A percentile compares a stretch with the other conserved stretches of the same genome.
Evolutionary conservation across 2,888 invertebrate species (phyloP).

Genomic region (Clanis bilineata): DNA sequence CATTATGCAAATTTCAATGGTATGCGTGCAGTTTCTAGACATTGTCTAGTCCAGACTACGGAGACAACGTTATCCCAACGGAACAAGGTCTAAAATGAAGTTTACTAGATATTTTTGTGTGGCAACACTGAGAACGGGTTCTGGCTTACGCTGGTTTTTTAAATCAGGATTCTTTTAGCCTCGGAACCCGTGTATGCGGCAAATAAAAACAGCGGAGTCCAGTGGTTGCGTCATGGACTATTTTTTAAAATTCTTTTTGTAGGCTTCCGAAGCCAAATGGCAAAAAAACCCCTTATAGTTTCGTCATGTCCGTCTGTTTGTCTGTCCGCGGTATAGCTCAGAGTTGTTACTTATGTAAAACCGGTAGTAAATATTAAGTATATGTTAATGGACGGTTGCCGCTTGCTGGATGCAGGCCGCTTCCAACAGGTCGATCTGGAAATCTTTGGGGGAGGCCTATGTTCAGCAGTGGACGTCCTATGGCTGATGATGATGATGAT

Average conservation of each 20-base stretch:
- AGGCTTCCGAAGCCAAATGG: no score
- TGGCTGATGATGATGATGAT: no score
- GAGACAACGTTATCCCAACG: background rate
- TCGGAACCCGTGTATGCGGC: background rate
- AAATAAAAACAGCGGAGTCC: background rate
- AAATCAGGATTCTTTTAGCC: conserved; percentile 2
- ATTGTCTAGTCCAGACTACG: conserved; percentile 39
- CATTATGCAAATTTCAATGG: conserved; percentile 43
- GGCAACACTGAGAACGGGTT: conserved; percentile 4
- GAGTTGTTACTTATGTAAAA: no score
- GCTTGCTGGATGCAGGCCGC: no score
- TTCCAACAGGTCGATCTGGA: no score
- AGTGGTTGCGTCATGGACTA: background rate
- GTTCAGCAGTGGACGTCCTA: no score
- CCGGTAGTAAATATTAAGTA: no score
- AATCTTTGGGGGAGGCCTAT: no score
- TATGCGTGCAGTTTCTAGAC: conserved; percentile 44
- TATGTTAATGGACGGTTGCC: no score
- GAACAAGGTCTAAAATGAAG: background rate
- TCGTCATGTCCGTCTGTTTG: no score
- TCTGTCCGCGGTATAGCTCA: no score
- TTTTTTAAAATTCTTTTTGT: background rate
- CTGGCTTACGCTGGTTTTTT: background rate
- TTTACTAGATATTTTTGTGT: background rate
- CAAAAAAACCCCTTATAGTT: no score